Conservation (phyloP, 2,797 vertebrate genomes). For the Atherinosoma microstoma region DNA sequence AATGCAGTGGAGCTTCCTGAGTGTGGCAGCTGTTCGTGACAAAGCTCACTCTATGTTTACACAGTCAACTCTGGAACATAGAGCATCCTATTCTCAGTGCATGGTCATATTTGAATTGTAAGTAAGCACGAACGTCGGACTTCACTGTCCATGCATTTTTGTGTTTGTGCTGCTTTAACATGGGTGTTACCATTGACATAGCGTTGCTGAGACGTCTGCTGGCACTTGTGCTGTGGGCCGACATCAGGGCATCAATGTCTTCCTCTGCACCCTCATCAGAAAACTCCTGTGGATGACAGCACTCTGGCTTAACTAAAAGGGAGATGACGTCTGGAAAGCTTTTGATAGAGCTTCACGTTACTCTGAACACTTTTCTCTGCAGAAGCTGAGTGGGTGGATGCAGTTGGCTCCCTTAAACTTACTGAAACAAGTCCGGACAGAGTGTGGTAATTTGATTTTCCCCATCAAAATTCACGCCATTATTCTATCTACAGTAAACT, state of each 20-base stretch:
- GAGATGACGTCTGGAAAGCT: slow-evolving; percentile 25
- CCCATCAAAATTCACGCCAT: slow-evolving; percentile 22
- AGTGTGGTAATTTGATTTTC: slow-evolving; percentile 40
- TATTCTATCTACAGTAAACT: slow-evolving; percentile 20
- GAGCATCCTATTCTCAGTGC: slow-evolving; percentile 23
- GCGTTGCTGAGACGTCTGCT: slow-evolving; percentile 81
- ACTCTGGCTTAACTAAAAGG: slow-evolving; percentile 45
- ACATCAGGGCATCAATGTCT: slow-evolving; percentile 86
- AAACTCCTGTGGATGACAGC: slow-evolving; percentile 80
- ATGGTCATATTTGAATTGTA: slow-evolving; percentile 21
- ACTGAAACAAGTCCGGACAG: slow-evolving; percentile 54
- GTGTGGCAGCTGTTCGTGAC: slow-evolving; percentile 23
- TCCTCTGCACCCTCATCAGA: slow-evolving; percentile 88
- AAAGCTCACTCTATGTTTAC: slow-evolving; percentile 48
- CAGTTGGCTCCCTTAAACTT: slow-evolving; percentile 48
- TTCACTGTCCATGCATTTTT: slow-evolving; percentile 3
- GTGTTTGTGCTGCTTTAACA: slow-evolving; percentile 22
- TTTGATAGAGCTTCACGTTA: slow-evolving; percentile 26
- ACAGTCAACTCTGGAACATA: slow-evolving; percentile 24
- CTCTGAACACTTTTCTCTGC: slow-evolving; percentile 18
- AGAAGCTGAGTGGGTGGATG: slow-evolving; percentile 52
- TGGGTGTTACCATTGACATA: slow-evolving; percentile 87
- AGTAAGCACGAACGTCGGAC: not conserved
- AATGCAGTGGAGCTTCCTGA: slow-evolving; percentile 20
- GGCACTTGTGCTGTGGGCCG: slow-evolving; percentile 79